Base-by-base conservation (phyloP, 92 coral and sea anemone species). In the Desmophyllum pertusum region DNA sequence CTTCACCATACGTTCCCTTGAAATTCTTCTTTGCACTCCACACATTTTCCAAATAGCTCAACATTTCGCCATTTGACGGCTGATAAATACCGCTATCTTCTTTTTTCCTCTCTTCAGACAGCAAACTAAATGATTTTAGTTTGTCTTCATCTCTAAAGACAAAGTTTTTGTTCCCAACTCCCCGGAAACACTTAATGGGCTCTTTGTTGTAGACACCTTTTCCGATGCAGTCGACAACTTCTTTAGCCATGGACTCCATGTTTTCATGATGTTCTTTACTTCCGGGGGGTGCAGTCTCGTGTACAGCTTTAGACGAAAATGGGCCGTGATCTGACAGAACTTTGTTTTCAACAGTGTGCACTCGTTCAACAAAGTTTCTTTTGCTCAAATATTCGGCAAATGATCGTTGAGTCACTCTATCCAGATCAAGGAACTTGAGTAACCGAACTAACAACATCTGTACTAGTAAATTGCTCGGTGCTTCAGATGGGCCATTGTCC, bases 351-450 rank as follows among this genome's bases (percentile, higher is more conserved):
- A 52, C 68, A 2, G 91, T 40, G 35, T 88, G 91, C 0, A 88
- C 88, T 30, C 88, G 51, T 39, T 88, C 88, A 5, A 88, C 85
- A 42, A 57, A 57, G 70, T 88, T 88, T 31, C 85, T 70, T 75
- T 88, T 87, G 53, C 91, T 87, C 42, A 81, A 78, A 37, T 87
- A 87, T 18, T 87, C 88, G 3, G 91, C 87, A 51, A 75, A 88
- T 18, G 85, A 83, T 55, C 85, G 35, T 31, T 83, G 84, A 0
- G 85, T 77, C 0, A 78, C 76, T n/a, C 45, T 77, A 4, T 88
- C 88, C 0, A 88, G 74, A 36, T 74, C 42, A 14, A 88, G 75
- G 39, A 88, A 70, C 23, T 80, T 51, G 2, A 85, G 23, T 29
- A 80, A 35, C 9, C 83, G 39, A 62, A 81, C 90, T 13, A 72